Percentiles rank a stretch among this genome's conserved stretches.
phyloP scores from a whole-genome alignment of 1,140 invertebrate genomes.

The Lucilia sericata region DNA sequence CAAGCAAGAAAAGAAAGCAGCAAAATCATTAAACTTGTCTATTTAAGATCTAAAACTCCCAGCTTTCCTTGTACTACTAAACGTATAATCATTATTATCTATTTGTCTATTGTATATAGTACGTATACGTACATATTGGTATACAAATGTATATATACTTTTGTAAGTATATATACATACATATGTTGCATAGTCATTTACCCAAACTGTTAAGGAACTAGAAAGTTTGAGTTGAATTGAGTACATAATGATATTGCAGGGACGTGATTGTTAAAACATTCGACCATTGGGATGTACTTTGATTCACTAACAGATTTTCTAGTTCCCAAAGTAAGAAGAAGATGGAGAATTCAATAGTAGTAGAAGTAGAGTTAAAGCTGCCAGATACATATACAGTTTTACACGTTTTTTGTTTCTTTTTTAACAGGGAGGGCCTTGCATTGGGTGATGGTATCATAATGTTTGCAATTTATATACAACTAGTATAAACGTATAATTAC shows the following conservation, averaged over 20 bases:
- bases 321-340: background rate
- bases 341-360: background rate
- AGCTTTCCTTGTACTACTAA: background rate
- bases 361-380: too few relatives aligned
- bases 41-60: too few relatives aligned
- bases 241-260: conserved; percentile 67
- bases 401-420: background rate
- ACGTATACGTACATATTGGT: background rate
- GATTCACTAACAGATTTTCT: conserved; percentile 54
- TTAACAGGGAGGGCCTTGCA: background rate
- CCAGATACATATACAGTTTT: background rate
- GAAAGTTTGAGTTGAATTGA: conserved; percentile 43
- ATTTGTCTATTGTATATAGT: background rate
- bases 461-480: background rate
- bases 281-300: conserved; percentile 67
- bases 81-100: conserved; percentile 17
- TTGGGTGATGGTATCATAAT: background rate
- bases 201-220: background rate
- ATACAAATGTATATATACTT: background rate
- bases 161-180: background rate
- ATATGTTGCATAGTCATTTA: too few relatives aligned
- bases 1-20: too few relatives aligned
- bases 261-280: conserved; percentile 68
- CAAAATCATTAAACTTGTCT: too few relatives aligned
- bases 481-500: background rate